These are phyloP conservation scores for Triplophysa yarkandensis DNA, from an alignment of 2,797 vertebrate genomes.

Conservation along the genomic window DNA sequence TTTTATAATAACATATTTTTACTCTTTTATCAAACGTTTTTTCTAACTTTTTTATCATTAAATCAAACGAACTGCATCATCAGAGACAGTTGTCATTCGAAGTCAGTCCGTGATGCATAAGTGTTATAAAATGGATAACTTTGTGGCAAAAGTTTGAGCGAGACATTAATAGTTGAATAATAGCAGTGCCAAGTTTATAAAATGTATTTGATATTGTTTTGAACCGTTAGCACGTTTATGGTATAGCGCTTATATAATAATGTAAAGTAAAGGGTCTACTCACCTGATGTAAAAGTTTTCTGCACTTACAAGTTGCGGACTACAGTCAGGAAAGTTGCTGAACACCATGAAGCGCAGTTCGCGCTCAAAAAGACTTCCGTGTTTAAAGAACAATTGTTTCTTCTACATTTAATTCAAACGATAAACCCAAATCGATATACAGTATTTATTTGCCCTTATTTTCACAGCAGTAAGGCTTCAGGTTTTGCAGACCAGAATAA, in stretches of 20 bases:
- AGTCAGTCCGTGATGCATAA: not conserved
- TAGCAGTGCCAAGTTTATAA: too few relatives aligned
- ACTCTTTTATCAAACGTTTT: too few relatives aligned
- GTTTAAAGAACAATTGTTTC: not conserved
- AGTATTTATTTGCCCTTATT: not conserved
- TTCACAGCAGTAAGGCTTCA: not conserved
- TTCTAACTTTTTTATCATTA: not conserved
- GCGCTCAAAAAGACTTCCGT: constrained; percentile 33
- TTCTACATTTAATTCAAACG: not conserved
- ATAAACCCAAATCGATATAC: not conserved
- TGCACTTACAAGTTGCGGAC: not conserved
- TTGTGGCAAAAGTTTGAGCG: not conserved
- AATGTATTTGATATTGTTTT: too few relatives aligned
- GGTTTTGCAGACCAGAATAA: not conserved
- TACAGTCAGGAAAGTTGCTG: not conserved
- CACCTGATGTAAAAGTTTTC: not conserved
- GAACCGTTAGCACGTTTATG: too few relatives aligned
- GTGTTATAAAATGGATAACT: not conserved
- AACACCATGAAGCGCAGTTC: constrained; percentile 5
- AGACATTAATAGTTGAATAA: too few relatives aligned
- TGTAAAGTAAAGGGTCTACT: not conserved
- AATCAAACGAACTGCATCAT: not conserved
- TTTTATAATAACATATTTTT: not conserved
- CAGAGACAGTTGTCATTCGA: not conserved
- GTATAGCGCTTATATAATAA: too few relatives aligned